phyloP scores from a whole-genome alignment of 1,140 invertebrate species.

The Micrasema longulum region DNA sequence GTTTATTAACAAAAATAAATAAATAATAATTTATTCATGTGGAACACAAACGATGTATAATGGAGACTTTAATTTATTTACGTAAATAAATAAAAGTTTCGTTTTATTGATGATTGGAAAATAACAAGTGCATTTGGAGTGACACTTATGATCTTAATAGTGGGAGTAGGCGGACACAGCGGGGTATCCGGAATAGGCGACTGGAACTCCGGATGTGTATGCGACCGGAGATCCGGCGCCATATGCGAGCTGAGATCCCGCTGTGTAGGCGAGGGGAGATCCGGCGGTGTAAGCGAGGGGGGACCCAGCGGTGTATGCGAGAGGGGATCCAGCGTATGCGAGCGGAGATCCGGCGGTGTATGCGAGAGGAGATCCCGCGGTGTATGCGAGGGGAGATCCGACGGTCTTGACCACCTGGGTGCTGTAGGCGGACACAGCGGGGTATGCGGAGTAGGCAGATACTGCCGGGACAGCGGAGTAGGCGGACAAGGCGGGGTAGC shows the following conservation, averaged over 20 bases:
- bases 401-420: constrained; percentile 42
- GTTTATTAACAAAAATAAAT: no score
- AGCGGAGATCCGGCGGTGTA: constrained; percentile 59
- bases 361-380: constrained; percentile 49
- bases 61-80: no score
- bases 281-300: constrained; percentile 56
- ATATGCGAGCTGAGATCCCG: constrained; percentile 43
- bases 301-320: constrained; percentile 48
- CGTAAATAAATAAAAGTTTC: no score
- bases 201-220: constrained; percentile 60
- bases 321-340: constrained; percentile 57
- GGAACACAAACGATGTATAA: no score
- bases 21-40: no score
- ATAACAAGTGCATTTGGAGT: no score
- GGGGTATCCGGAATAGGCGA: constrained; percentile 38
- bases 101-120: no score
- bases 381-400: constrained; percentile 11
- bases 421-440: constrained; percentile 52
- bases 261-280: constrained; percentile 60
- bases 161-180: constrained; percentile 32
- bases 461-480: constrained; percentile 44
- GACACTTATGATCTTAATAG: no score
- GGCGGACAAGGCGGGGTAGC: constrained; percentile 39
- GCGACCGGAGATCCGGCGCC: constrained; percentile 46
- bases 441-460: constrained; percentile 43